Conservation (phyloP, 2,113 vertebrate genomes). For the Nipponia nippon region DNA sequence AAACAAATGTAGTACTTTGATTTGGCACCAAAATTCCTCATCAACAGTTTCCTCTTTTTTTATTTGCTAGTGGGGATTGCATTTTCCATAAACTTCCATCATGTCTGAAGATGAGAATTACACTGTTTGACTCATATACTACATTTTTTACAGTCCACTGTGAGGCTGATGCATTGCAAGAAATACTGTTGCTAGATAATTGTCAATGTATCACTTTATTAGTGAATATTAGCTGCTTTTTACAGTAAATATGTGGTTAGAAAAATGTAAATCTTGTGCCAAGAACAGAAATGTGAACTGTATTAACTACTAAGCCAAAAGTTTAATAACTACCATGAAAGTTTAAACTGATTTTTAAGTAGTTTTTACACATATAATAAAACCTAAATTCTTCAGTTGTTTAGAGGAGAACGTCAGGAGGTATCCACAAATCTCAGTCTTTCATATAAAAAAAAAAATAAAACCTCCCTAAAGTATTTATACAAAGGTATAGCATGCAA, state of each 20-base stretch:
- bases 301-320: not conserved
- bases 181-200: not conserved
- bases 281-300: slow-evolving; percentile 17
- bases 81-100: not conserved
- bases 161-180: not conserved
- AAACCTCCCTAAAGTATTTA: not conserved
- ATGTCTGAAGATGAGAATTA: not conserved
- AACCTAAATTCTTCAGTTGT: not conserved
- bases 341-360: not conserved
- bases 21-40: not conserved
- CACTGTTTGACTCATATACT: not conserved
- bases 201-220: not conserved
- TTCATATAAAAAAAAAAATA: not conserved
- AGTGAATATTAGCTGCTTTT: slow-evolving; percentile 10
- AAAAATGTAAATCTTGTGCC: slow-evolving; percentile 16
- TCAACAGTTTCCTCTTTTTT: not conserved
- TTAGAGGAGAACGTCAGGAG: not conserved
- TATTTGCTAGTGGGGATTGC: not conserved
- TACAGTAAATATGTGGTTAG: not conserved
- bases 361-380: not conserved
- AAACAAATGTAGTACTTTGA: not conserved
- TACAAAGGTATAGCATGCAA: not conserved
- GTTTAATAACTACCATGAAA: slow-evolving; percentile 1
- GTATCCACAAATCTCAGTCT: not conserved
- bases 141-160: not conserved